Base-by-base conservation (phyloP, 2,888 invertebrate species). In the Carterocephalus palaemon region DNA sequence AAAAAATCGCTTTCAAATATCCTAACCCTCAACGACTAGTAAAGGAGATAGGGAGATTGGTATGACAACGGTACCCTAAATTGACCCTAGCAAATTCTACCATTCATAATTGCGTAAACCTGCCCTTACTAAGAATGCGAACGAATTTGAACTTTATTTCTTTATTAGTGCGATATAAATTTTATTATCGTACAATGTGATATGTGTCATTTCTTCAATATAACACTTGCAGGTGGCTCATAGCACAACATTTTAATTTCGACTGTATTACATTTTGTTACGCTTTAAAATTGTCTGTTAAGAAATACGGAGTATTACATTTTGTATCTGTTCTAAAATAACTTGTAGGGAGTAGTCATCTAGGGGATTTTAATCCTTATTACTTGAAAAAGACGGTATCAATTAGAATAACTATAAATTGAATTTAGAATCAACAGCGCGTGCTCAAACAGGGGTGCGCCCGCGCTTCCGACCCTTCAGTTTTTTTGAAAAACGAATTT, bases 381-480 rank as follows among this genome's bases (percentile, higher is more conserved):
- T 0, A 0, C 0, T 0, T 1, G 1, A 0, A 0, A 0, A 0
- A n/a, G 51, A 65, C 29, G 36, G 22, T 26, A 3, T 2, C 54
- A 51, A 53, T 46, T 54, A 0, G 4, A 45, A 43, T 36, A 7
- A 3, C 6, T 8, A 3, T 5, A 4, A 2, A 4, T 20, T 12
- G 12, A 9, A 2, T 12, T 19, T 29, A n/a, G 7, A 23, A 13
- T 23, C 53, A 55, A 65, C 54, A 67, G 79, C 83, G 75, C 83
- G 84, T 83, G 82, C 83, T 57, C 34, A 34, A 59, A 56, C 63
- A 73, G 68, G 84, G 84, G 83, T 84, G 85, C 85, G 84, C 77
- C 54, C 58, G 67, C 80, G 83, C 72, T 75, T 76, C 75, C 80
- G 75, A 75, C 66, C 67, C 56, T 59, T 62, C 65, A 61, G 68